These are phyloP conservation scores for Enteromius anoplus DNA, from an alignment of 2,797 vertebrate species.

Conservation along the genomic window DNA sequence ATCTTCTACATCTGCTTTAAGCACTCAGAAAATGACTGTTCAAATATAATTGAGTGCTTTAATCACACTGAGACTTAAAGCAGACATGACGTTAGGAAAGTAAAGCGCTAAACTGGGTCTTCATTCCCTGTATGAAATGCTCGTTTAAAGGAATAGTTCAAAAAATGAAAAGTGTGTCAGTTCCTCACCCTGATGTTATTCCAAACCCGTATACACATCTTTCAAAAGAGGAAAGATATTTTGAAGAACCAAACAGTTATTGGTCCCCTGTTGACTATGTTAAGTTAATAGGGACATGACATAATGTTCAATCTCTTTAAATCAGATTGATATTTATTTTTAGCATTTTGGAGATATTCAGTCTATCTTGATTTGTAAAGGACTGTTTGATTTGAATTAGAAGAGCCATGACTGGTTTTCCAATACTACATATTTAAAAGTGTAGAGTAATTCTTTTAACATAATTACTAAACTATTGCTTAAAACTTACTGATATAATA, in stretches of 20 bases:
- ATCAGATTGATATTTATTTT: not conserved
- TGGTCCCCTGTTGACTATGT: too few species aligned
- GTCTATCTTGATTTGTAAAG: not conserved
- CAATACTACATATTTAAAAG: not conserved
- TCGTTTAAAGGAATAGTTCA: not conserved
- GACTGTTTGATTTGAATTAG: not conserved
- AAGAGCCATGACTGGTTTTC: not conserved
- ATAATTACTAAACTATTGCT: too few species aligned
- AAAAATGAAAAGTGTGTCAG: too few species aligned
- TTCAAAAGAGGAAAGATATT: too few species aligned
- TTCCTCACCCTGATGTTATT: not conserved
- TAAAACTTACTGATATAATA: too few species aligned
- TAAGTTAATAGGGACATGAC: too few species aligned
- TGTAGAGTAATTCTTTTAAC: too few species aligned
- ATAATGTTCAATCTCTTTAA: not conserved
- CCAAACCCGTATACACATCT: too few species aligned
- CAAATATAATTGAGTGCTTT: not conserved
- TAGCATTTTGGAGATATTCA: not conserved
- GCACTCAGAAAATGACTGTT: slow-evolving; percentile 22
- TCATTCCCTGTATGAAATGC: not conserved
- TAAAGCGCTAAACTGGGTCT: slow-evolving; percentile 1
- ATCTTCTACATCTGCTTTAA: slow-evolving; percentile 18
- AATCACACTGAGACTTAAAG: slow-evolving; percentile 18
- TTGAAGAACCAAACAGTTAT: too few species aligned
- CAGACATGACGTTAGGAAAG: slow-evolving; percentile 4